Percentiles rank a stretch among this genome's conserved stretches.
phyloP scores from a whole-genome alignment of 2,113 vertebrate genomes.

The Pontoporia blainvillei region DNA sequence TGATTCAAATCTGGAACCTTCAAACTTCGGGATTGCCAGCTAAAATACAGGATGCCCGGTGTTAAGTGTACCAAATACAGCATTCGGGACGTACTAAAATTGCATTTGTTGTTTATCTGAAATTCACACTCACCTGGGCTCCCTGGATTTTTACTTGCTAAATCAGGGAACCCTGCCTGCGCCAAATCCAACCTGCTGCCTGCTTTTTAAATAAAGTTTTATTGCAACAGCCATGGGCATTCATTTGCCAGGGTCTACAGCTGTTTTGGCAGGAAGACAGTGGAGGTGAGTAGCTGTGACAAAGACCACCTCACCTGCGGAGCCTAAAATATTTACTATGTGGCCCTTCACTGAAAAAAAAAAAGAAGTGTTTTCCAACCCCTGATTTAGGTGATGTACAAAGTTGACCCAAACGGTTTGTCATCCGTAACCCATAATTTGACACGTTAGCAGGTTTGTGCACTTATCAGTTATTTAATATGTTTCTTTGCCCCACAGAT shows the following conservation, averaged over 20 bases:
- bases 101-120: neutral
- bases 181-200: neutral
- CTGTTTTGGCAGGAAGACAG: neutral
- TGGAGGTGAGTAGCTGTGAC: neutral
- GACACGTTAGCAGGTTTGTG: neutral
- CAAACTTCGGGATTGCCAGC: neutral
- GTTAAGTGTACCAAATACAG: fast-evolving
- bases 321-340: neutral
- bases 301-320: neutral
- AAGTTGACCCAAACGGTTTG: fast-evolving
- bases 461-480: fast-evolving
- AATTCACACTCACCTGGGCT: neutral
- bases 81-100: neutral
- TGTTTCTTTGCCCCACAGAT: neutral
- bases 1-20: neutral
- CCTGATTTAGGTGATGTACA: neutral
- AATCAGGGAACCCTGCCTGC: neutral
- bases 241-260: neutral
- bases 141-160: neutral
- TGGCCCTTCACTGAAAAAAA: neutral
- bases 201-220: constrained; percentile 63
- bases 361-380: neutral
- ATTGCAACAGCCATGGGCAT: constrained; percentile 10
- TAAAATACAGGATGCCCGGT: neutral
- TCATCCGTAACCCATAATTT: fast-evolving